Base-by-base conservation (phyloP, 2,888 invertebrate genomes). In the Laothoe populi region DNA sequence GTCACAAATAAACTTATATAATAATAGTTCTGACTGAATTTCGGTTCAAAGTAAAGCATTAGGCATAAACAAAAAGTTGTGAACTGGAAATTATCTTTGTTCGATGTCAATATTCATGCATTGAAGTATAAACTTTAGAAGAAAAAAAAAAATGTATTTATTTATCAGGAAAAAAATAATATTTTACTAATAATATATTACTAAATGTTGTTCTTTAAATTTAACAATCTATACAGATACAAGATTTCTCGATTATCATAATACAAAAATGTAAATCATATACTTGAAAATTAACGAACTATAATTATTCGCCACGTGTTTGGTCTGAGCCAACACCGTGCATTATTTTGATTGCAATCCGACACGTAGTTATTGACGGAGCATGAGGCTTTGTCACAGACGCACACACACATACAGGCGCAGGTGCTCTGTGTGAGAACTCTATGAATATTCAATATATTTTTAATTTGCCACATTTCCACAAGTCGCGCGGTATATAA, bases 401-500 rank as follows among this genome's bases (percentile, higher is more conserved):
- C 53, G 53, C 19, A 19, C 53, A 31, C 53, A 53, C 3, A 1
- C 26, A n/a, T n/a, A 49, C 49, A 10, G 26, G 26, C 49, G 24
- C n/a, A n/a, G n/a, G n/a, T n/a, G n/a, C n/a, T 26, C 16, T 16
- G 49, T 31, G 49, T 35, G 60, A 11, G 40, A n/a, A 13, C 48
- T 21, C 53, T 35, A 53, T 53, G 53, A 53, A 53, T 53, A 53
- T 53, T 53, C 31, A 53, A 53, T 53, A 35, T 53, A 53, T 53
- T 53, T 53, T 53, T 53, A 53, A 53, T 53, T 53, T 35, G 53
- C 53, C 53, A 53, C 53, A 53, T 35, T 53, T 53, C 19, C 35
- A 53, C 49, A 53, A 53, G 31, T 53, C 53, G 53, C 53, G 24
- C 26, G 49, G 19, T 31, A 53, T 26, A 35, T 31, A 35, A 19